phyloP scores from a whole-genome alignment of 2,797 vertebrate species.

The Myiotriccus ornatus region DNA sequence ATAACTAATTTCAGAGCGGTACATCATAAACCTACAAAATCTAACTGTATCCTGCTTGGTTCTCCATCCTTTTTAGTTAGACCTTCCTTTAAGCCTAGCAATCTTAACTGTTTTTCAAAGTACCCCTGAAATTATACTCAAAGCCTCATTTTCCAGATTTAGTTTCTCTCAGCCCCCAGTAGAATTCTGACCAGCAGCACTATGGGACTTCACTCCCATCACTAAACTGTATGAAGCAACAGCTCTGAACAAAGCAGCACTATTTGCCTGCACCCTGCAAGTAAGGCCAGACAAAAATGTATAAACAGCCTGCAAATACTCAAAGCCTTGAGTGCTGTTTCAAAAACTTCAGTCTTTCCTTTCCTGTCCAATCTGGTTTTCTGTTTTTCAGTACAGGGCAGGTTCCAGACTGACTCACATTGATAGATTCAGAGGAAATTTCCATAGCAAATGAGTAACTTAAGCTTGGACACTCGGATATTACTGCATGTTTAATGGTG shows the following conservation, averaged over 20 bases:
- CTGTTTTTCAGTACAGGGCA: background rate
- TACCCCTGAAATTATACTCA: background rate
- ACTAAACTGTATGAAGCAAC: background rate
- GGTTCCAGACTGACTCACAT: background rate
- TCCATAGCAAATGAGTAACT: constrained; percentile 10
- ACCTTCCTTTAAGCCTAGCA: background rate
- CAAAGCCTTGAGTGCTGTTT: background rate
- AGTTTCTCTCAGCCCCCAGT: background rate
- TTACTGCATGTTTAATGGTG: background rate
- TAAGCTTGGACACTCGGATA: background rate
- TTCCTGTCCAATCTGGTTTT: background rate
- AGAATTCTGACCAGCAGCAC: background rate
- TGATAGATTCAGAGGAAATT: background rate
- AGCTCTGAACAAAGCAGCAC: background rate
- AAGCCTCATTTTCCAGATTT: background rate
- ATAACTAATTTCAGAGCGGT: background rate
- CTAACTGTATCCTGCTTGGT: background rate
- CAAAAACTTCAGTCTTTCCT: background rate
- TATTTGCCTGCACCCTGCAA: background rate
- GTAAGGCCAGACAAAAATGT: background rate
- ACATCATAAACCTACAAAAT: background rate
- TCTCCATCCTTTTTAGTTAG: background rate
- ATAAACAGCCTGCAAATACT: background rate
- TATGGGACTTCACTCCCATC: background rate
- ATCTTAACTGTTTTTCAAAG: background rate